A percentile compares a stretch with the other conserved stretches of the same genome.
These are phyloP conservation scores for Phycodurus eques DNA, from an alignment of 2,113 vertebrate species.

Conservation along the genomic window DNA sequence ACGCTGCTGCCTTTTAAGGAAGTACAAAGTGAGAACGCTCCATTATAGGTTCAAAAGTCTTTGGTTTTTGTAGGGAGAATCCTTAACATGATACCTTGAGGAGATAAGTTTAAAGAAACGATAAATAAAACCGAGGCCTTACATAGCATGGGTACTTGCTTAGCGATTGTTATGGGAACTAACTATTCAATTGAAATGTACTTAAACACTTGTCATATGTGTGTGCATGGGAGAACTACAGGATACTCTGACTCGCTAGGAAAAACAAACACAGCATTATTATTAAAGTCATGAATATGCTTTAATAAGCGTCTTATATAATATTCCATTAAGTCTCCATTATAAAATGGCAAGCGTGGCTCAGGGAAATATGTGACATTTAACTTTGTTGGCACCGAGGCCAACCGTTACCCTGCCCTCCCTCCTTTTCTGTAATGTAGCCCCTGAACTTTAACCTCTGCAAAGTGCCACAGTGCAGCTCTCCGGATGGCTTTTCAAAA, in stretches of 20 bases:
- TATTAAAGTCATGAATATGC: constrained; percentile 61
- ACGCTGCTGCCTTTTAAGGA: constrained; percentile 35
- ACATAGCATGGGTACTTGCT: constrained; percentile 5
- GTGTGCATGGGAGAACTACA: constrained; percentile 29
- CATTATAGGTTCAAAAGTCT: constrained; percentile 25
- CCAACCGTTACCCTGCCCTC: constrained; percentile 1
- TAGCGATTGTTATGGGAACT: constrained; percentile 20
- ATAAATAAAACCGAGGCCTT: background rate
- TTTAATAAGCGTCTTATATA: constrained; percentile 48
- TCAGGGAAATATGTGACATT: constrained; percentile 67
- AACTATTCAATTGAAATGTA: background rate
- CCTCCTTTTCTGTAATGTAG: constrained; percentile 11
- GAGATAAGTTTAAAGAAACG: constrained; percentile 3
- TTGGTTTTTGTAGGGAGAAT: constrained; percentile 23
- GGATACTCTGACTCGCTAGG: constrained; percentile 22
- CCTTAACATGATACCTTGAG: constrained; percentile 3
- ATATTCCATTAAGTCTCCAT: constrained; percentile 57
- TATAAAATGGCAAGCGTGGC: constrained; percentile 50
- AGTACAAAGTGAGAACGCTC: constrained; percentile 7
- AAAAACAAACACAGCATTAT: constrained; percentile 59
- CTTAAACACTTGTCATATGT: constrained; percentile 1
- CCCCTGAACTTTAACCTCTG: constrained; percentile 24
- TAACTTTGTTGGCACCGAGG: constrained; percentile 51
- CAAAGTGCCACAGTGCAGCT: constrained; percentile 14
- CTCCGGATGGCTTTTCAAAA: background rate